These are phyloP conservation scores for Cylindroiulus punctatus DNA, from an alignment of 2,888 invertebrate genomes.

Conservation along the genomic window DNA sequence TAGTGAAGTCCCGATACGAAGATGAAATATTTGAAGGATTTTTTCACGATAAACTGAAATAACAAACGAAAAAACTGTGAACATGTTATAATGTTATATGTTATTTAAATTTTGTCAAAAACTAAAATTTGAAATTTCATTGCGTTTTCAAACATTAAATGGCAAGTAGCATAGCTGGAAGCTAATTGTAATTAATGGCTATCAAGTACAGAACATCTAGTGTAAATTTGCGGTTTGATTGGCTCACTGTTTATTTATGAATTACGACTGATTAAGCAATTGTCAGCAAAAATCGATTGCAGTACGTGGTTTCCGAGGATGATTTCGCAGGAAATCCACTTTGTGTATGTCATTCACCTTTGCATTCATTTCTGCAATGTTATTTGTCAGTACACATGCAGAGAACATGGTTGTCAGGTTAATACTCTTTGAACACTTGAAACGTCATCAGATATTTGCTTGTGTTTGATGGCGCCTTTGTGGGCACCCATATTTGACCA, in stretches of 20 bases:
- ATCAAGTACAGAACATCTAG: background rate
- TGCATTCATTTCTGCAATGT: background rate
- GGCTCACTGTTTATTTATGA: background rate
- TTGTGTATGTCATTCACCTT: background rate
- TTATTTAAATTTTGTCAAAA: too few relatives aligned
- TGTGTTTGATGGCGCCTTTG: background rate
- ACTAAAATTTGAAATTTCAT: too few relatives aligned
- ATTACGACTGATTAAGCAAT: background rate
- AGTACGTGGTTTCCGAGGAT: background rate
- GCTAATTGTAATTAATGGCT: background rate
- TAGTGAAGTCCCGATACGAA: too few relatives aligned
- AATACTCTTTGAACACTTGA: background rate
- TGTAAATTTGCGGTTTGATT: background rate
- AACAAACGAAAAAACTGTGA: too few relatives aligned
- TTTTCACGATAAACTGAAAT: too few relatives aligned
- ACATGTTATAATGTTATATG: too few relatives aligned
- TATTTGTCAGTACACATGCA: background rate
- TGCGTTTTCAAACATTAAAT: too few relatives aligned
- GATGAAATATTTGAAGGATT: too few relatives aligned
- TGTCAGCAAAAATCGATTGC: background rate
- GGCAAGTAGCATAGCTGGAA: too few relatives aligned
- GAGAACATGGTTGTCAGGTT: background rate
- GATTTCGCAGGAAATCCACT: background rate
- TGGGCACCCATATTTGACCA: conserved; percentile 19
- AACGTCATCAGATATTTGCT: background rate